Evolutionary conservation across 35 echinoderm and acorn worm genomes (phyloP), one percentile per base, ranked within the genome.

Genomic region (Ophioderma brevispina): DNA sequence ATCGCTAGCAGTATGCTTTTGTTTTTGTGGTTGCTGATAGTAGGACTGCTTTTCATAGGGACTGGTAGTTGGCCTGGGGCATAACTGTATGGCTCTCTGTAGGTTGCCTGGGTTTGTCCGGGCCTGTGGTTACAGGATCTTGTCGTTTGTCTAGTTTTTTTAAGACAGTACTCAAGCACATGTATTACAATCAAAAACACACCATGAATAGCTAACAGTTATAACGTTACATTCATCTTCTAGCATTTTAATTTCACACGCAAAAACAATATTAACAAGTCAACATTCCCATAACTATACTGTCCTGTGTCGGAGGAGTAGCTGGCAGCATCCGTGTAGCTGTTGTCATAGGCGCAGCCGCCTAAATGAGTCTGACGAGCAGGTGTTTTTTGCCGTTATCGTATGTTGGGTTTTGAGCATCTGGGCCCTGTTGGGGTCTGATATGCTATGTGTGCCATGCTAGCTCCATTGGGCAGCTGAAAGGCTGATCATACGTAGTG

Each of bases 31-130:
- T 82, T 92, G 93, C 79, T 94, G 97, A 76, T 99, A 99, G 88
- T 99, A 99, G 31, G 97, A 94, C 85, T 95, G 91, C 70, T 99
- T 99, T 36, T 99, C 94, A 39, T 95, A 99, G 11, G 90, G 78
- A 0, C 94, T 75, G 0, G 90, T 80, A 13, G 91, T 82, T 0
- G 94, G 5, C 55, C 55, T 36, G 92, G 91, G 49, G 91, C 89
- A 70, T 84, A 40, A 81, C 78, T 81, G 84, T 85, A 88, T 21
- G 81, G 70, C 70, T 90, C 87, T 30, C 85, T 40, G 36, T 90
- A 92, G 0, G 84, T 91, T 70, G 59, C 59, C 70, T 90, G 90
- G 50, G 49, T 90, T 79, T 38, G 76, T 39, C n/a, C 91, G 37
- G 28, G 95, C 86, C 5, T 80, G 42, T 42, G n/a, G 93, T 63